Conservation (phyloP, 1,140 invertebrate species). For the Drosophila azteca region DNA sequence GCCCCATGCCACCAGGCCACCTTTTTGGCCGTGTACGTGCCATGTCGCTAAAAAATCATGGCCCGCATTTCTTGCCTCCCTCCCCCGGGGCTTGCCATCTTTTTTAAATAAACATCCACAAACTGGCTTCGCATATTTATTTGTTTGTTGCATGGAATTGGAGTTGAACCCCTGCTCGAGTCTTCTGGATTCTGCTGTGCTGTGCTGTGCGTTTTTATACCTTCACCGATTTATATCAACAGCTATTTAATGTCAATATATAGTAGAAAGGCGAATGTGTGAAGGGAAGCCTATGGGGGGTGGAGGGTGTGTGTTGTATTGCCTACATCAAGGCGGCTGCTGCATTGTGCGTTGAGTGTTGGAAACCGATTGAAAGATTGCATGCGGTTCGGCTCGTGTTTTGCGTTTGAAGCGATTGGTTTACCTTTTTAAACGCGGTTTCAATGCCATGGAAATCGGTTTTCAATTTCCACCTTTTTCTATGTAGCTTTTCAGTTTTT, state of each 20-base stretch:
- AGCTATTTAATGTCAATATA: constrained; percentile 78
- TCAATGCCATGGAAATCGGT: constrained; percentile 25
- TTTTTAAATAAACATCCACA: constrained; percentile 68
- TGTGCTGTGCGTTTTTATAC: constrained; percentile 40
- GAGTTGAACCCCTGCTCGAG: constrained; percentile 16
- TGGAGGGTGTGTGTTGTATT: constrained; percentile 10
- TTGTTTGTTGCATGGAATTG: constrained; percentile 70
- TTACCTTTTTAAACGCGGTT: constrained; percentile 30
- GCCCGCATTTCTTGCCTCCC: constrained; percentile 66
- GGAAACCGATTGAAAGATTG: constrained; percentile 52
- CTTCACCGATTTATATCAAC: constrained; percentile 73
- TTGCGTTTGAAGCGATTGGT: constrained; percentile 27
- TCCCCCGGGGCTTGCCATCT: neutral
- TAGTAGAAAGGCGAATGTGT: constrained; percentile 22
- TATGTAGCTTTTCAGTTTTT: neutral
- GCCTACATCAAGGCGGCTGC: constrained; percentile 59
- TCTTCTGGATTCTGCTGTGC: constrained; percentile 17
- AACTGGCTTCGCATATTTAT: constrained; percentile 68
- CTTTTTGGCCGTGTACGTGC: constrained; percentile 70
- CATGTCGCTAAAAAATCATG: constrained; percentile 81
- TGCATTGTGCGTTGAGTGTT: constrained; percentile 38
- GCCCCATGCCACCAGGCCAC: constrained; percentile 13
- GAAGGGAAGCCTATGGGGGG: neutral
- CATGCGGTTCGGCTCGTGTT: constrained; percentile 21
- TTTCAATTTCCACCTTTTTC: neutral